Evolutionary conservation across 2,888 invertebrate species (phyloP).

Genomic region (Steinernema carpocapsae): DNA sequence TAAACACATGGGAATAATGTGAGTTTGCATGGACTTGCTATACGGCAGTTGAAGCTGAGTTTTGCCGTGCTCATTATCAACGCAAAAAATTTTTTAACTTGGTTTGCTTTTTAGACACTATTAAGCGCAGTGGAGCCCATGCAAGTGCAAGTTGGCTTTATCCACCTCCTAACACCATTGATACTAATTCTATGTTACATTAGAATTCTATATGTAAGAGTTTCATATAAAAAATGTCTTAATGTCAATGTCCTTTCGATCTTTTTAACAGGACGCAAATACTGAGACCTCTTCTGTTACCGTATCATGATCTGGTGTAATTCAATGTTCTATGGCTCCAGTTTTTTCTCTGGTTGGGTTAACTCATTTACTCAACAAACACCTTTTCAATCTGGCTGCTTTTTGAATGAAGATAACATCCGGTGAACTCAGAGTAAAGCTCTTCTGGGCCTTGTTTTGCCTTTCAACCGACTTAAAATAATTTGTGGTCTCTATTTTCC

Average conservation of each 20-base stretch:
- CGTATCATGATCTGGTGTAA: not conserved
- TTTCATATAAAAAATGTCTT: not conserved
- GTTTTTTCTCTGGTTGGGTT: not conserved
- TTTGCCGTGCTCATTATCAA: too few species aligned
- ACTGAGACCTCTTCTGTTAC: not conserved
- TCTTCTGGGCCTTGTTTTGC: not conserved
- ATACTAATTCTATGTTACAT: not conserved
- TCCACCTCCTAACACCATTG: too few species aligned
- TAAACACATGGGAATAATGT: too few species aligned
- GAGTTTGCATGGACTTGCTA: too few species aligned
- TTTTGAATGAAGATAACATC: not conserved
- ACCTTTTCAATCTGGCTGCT: not conserved
- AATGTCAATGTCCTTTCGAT: not conserved
- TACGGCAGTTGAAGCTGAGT: too few species aligned
- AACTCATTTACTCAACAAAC: not conserved
- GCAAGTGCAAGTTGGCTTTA: too few species aligned
- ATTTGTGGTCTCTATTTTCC: not conserved
- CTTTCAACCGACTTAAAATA: not conserved
- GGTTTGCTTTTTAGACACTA: too few species aligned
- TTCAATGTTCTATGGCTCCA: slow-evolving; percentile 8
- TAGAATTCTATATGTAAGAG: slow-evolving; percentile 1
- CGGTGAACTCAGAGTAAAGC: not conserved
- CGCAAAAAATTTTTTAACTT: too few species aligned
- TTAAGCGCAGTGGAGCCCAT: too few species aligned
- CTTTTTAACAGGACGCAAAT: not conserved